Base-by-base conservation (phyloP, 2,888 invertebrate species). In the Adelognathus sp. region DNA sequence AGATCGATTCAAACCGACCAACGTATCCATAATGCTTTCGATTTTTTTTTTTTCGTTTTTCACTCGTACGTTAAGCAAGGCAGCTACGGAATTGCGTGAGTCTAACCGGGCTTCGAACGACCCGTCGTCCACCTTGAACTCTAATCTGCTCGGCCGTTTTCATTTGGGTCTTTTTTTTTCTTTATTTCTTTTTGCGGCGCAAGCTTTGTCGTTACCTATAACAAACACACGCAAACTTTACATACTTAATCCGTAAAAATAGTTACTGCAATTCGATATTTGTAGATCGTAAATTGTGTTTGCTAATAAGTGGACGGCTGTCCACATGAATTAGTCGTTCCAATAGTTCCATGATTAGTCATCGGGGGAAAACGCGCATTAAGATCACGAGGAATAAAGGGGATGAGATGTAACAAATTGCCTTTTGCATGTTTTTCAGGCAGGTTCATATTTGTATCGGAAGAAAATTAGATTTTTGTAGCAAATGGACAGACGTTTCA, bases 161-260 rank as follows among this genome's bases (percentile, higher is more conserved):
- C 56, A 63, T 58, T 64, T 21, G 46, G 46, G 56, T 78, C 56
- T 41, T 70, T 73, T 74, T 78, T 64, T 76, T 74, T 52, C 14
- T 14, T 24, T 58, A 36, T 39, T 27, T 54, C 3, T 52, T 60
- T 52, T 52, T 60, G 33, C 63, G 60, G 75, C 76, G 52, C 72
- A 78, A 82, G 73, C 60, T 81, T 77, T 77, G 58, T 21, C 64
- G 64, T 77, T 81, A 81, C 85, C 86, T 86, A 86, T 60, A 86
- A 86, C 83, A 85, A 76, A 86, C 80, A 78, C 29, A 78, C 70
- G 73, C 69, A 39, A 67, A 79, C 52, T 18, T 63, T 31, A 66
- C 14, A 70, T 46, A 36, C 44, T 27, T 33, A 14, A n/a, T 52
- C 52, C 50, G 3, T 52, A 2, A 21, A 21, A 11, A 50, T 1